Evolutionary conservation across 2,797 vertebrate genomes (phyloP).

Genomic region (Thunnus albacares): DNA sequence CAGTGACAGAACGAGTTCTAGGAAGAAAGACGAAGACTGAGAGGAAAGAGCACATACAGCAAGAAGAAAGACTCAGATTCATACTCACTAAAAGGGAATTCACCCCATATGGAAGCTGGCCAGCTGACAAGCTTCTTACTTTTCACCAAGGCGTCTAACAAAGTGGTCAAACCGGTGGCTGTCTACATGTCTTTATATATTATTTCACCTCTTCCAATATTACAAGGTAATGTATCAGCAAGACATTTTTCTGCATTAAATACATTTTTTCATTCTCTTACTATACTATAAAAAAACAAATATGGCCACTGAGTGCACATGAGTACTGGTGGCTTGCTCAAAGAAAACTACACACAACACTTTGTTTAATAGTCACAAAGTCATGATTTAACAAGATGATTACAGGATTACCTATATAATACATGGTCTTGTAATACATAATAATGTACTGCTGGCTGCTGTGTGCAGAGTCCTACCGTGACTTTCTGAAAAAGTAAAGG

Average conservation of each 20-base stretch:
- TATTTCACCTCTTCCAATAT: conserved; percentile 52
- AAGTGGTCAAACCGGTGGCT: conserved; percentile 60
- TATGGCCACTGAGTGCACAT: background rate
- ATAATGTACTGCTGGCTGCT: conserved; percentile 1
- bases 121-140: conserved; percentile 62
- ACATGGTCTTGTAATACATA: conserved; percentile 5
- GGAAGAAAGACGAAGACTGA: conserved; percentile 26
- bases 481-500: conserved; percentile 30
- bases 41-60: too few species aligned
- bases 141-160: conserved; percentile 65
- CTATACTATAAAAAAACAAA: background rate
- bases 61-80: background rate
- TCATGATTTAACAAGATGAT: conserved; percentile 9
- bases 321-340: too few species aligned
- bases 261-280: conserved; percentile 28
- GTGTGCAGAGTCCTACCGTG: conserved; percentile 1
- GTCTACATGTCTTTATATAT: conserved; percentile 50
- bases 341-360: background rate
- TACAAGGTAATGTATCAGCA: conserved; percentile 45
- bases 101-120: conserved; percentile 69
- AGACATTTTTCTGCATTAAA: conserved; percentile 23
- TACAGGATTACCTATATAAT: background rate
- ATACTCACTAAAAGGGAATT: conserved; percentile 52
- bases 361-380: background rate
- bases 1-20: conserved; percentile 63